Percentiles rank a stretch among this genome's conserved stretches.
phyloP scores from a whole-genome alignment of 2,797 vertebrate species.

The Scleropages formosus region DNA sequence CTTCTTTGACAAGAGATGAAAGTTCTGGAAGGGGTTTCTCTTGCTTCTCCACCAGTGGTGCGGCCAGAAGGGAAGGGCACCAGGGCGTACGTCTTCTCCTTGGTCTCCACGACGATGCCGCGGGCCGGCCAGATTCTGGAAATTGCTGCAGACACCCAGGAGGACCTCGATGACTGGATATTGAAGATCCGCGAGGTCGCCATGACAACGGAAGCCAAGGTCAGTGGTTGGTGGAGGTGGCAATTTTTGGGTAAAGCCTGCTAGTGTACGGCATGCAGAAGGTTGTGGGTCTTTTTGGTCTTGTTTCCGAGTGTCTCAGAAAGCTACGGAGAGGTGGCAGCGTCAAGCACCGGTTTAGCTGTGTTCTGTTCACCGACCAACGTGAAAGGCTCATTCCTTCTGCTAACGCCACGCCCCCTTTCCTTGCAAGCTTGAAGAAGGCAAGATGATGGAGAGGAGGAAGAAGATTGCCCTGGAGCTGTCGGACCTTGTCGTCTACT shows the following conservation, averaged over 20 bases:
- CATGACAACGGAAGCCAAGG: slow-evolving; percentile 90
- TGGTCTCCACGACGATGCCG: slow-evolving; percentile 69
- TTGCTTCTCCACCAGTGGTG: slow-evolving; percentile 63
- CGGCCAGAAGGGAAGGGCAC: slow-evolving; percentile 88
- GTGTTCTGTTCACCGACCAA: too few relatives aligned
- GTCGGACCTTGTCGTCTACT: slow-evolving; percentile 95
- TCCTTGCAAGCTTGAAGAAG: slow-evolving; percentile 80
- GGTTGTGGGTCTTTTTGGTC: too few relatives aligned
- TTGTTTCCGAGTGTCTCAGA: too few relatives aligned
- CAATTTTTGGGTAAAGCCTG: too few relatives aligned
- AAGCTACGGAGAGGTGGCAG: too few relatives aligned
- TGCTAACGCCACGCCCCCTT: slow-evolving; percentile 24
- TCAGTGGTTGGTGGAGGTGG: slow-evolving; percentile 42
- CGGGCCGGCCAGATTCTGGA: slow-evolving; percentile 75
- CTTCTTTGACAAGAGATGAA: background rate
- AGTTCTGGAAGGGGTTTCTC: background rate
- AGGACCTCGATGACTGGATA: slow-evolving; percentile 95
- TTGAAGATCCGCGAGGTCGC: slow-evolving; percentile 89
- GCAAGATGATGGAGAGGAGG: slow-evolving; percentile 97
- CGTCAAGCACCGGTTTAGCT: too few relatives aligned
- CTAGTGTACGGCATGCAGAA: too few relatives aligned
- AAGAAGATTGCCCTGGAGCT: slow-evolving; percentile 98
- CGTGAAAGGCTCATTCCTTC: too few relatives aligned
- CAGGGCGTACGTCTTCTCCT: slow-evolving; percentile 86
- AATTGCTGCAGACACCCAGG: slow-evolving; percentile 80